These are phyloP conservation scores for Amblyornis subalaris DNA, from an alignment of 2,113 vertebrate genomes.

Conservation along the genomic window DNA sequence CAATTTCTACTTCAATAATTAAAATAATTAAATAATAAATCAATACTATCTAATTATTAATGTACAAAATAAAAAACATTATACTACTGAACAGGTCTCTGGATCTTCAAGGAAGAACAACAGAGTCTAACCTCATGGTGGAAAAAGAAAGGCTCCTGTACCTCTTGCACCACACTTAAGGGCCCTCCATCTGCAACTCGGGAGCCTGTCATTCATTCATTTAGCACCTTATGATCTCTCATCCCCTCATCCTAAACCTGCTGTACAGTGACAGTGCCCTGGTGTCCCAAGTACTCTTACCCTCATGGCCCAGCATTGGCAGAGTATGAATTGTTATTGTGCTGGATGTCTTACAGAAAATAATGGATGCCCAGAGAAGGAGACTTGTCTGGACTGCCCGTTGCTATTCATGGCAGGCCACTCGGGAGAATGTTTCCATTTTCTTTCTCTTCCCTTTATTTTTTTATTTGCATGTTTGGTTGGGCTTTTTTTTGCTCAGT, in stretches of 20 bases:
- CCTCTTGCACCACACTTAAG: background rate
- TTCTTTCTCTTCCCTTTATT: background rate
- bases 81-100: background rate
- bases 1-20: background rate
- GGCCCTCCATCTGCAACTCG: accelerated
- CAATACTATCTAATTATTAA: background rate
- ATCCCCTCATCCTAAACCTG: background rate
- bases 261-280: background rate
- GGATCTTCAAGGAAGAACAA: background rate
- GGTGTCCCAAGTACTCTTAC: background rate
- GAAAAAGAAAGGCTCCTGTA: background rate
- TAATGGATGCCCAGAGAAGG: background rate
- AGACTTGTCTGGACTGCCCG: accelerated
- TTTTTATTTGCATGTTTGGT: background rate
- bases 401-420: background rate
- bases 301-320: accelerated
- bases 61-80: background rate
- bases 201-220: background rate
- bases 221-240: background rate
- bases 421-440: background rate
- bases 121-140: background rate
- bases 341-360: background rate
- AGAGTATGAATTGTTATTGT: background rate
- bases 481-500: accelerated
- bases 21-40: background rate